Conservation (phyloP, 2,797 vertebrate species). For the Pangasius djambal region DNA sequence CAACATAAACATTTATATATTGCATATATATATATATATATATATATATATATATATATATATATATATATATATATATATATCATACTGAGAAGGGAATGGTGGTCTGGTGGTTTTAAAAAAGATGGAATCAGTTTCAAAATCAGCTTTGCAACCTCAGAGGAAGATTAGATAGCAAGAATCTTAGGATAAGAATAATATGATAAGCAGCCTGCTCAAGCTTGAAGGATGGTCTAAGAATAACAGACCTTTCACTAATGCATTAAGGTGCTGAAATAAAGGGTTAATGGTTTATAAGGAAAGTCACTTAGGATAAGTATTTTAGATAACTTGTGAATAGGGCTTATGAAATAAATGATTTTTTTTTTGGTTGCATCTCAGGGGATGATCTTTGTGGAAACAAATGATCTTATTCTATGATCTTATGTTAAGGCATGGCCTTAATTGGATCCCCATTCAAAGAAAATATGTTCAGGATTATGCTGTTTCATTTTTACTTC, state of each 20-base stretch:
- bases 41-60: too few relatives aligned
- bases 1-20: background rate
- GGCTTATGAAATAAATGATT: background rate
- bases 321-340: background rate
- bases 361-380: background rate
- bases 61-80: background rate
- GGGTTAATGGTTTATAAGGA: background rate
- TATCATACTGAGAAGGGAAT: background rate
- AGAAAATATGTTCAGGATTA: slow-evolving; percentile 16
- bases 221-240: slow-evolving; percentile 3
- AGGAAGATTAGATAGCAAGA: slow-evolving; percentile 4
- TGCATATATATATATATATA: too few relatives aligned
- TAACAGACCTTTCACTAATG: slow-evolving; percentile 19
- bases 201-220: background rate
- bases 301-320: slow-evolving; percentile 1
- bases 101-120: background rate
- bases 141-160: slow-evolving; percentile 1
- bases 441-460: slow-evolving; percentile 4
- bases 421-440: background rate
- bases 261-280: background rate
- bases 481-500: background rate
- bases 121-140: background rate
- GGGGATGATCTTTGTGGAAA: background rate
- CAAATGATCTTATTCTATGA: background rate
- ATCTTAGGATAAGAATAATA: background rate